phyloP scores from a whole-genome alignment of 2,113 vertebrate genomes.

The Eolophus roseicapilla region DNA sequence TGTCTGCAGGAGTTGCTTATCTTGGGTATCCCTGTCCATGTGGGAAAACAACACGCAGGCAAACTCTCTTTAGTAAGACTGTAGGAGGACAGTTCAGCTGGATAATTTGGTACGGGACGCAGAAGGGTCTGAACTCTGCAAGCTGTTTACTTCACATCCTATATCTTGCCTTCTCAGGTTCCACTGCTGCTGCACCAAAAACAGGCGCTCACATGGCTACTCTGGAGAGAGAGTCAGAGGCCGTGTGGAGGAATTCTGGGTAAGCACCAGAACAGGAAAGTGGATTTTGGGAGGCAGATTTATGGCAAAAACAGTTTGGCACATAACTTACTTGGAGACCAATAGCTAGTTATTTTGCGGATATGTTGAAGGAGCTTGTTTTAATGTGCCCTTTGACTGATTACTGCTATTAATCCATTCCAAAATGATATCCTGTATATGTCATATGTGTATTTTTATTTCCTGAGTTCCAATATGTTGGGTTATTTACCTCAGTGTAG shows the following conservation, averaged over 20 bases:
- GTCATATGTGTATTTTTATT: not conserved
- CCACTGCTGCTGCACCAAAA: slow-evolving; percentile 88
- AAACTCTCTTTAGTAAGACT: not conserved
- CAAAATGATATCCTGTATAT: not conserved
- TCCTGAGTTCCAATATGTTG: not conserved
- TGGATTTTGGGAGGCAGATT: not conserved
- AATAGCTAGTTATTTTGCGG: not conserved
- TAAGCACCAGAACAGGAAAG: slow-evolving; percentile 49
- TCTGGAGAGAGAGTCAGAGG: slow-evolving; percentile 92
- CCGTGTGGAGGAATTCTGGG: slow-evolving; percentile 94
- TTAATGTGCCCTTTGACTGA: not conserved
- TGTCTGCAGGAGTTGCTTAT: not conserved
- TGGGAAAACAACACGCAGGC: not conserved
- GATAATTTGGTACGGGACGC: not conserved
- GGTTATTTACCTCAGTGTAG: not conserved
- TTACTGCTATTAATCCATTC: not conserved
- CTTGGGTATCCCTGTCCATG: not conserved
- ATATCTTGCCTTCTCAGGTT: slow-evolving; percentile 54
- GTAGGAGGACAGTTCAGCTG: not conserved
- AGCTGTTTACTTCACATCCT: not conserved
- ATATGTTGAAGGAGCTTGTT: not conserved
- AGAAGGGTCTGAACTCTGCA: not conserved
- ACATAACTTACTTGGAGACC: not conserved
- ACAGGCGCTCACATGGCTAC: slow-evolving; percentile 87
- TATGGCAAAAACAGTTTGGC: not conserved